Evolutionary conservation across 92 coral and sea anemone genomes (phyloP).

Genomic region (Porites cylindrica): DNA sequence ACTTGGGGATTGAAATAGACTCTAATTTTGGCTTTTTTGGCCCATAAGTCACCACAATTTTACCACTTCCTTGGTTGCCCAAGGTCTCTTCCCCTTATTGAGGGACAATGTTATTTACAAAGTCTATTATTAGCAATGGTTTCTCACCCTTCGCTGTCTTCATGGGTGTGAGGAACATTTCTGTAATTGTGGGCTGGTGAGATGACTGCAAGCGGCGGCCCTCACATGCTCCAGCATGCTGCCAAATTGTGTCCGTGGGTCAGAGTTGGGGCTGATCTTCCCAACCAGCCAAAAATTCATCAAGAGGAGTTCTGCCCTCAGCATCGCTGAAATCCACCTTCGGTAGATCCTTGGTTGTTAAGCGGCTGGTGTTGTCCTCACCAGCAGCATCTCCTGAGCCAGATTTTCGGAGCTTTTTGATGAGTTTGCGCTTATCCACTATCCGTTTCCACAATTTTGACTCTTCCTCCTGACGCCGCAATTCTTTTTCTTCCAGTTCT

Average conservation of each 20-base stretch:
- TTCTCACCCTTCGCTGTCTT: neutral
- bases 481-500: too few species aligned
- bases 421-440: neutral
- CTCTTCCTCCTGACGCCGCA: neutral
- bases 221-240: too few species aligned
- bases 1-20: neutral
- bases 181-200: too few species aligned
- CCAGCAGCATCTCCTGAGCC: too few species aligned
- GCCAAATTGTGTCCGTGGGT: neutral
- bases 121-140: neutral
- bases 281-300: neutral
- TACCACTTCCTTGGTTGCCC: too few species aligned
- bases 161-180: neutral
- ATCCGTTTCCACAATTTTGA: neutral
- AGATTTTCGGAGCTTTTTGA: neutral
- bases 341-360: neutral
- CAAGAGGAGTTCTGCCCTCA: neutral
- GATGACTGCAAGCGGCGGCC: too few species aligned
- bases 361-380: neutral
- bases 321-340: neutral
- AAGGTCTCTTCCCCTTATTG: neutral
- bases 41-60: neutral
- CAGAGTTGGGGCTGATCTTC: neutral
- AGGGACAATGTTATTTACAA: neutral
- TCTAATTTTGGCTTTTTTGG: slow-evolving; percentile 6